phyloP scores from a whole-genome alignment of 2,888 invertebrate species.

The Heteropelma amictum region DNA sequence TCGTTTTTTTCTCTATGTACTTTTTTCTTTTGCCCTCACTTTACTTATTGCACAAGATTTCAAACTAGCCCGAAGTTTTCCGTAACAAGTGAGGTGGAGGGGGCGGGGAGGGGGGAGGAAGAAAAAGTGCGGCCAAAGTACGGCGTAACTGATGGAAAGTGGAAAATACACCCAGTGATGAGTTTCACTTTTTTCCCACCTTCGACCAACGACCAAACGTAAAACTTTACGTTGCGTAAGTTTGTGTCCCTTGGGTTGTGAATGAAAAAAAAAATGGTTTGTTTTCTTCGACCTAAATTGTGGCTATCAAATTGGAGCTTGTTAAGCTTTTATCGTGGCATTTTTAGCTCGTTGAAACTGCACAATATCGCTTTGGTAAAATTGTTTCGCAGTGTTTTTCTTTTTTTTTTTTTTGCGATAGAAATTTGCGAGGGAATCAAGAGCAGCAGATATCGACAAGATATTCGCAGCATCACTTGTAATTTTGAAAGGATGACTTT shows the following conservation, averaged over 20 bases:
- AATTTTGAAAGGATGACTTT: no score
- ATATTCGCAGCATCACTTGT: no score
- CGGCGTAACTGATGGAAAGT: slow-evolving; percentile 36
- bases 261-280: slow-evolving; percentile 2
- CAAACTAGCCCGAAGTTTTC: slow-evolving; percentile 36
- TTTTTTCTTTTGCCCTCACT: slow-evolving; percentile 16
- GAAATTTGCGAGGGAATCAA: no score
- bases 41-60: slow-evolving; percentile 38
- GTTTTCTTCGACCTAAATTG: no score
- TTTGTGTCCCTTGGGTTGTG: neutral
- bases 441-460: no score
- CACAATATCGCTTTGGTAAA: no score
- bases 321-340: no score
- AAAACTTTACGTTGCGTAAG: slow-evolving; percentile 27
- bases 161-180: slow-evolving; percentile 46
- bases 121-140: neutral
- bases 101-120: slow-evolving; percentile 8
- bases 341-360: no score
- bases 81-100: slow-evolving; percentile 27
- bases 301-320: no score
- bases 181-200: slow-evolving; percentile 10
- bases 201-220: neutral
- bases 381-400: no score
- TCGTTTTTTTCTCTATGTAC: neutral
- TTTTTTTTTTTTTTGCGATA: no score